A percentile compares a stretch with the other conserved stretches of the same genome.
Evolutionary conservation across 2,888 invertebrate genomes (phyloP).

Genomic region (Epinotia bilunana): DNA sequence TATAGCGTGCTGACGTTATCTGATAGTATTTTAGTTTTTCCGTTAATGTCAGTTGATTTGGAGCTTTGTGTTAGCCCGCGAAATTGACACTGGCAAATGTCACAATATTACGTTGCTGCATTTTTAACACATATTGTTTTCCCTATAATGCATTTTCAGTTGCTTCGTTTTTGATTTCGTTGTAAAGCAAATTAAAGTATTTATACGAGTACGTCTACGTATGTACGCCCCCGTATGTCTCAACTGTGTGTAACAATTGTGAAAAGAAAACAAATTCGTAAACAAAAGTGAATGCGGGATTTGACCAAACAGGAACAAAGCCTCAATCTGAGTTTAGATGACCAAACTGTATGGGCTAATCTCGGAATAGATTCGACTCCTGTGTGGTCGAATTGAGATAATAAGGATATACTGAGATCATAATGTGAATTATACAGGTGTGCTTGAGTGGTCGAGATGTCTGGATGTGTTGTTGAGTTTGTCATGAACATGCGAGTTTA

Average conservation of each 20-base stretch:
- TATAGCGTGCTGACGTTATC: not conserved
- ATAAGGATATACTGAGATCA: conserved; percentile 56
- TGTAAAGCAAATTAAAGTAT: not conserved
- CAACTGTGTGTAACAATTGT: not conserved
- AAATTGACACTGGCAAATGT: not conserved
- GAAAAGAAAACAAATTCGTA: not conserved
- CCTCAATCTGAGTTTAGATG: too few species aligned
- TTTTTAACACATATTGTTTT: not conserved
- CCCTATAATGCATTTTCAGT: not conserved
- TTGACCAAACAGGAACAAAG: too few species aligned
- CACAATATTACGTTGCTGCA: not conserved
- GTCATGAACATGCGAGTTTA: conserved; percentile 11
- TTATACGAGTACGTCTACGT: not conserved
- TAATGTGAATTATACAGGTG: conserved; percentile 46
- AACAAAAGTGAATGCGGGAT: not conserved
- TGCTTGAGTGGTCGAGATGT: conserved; percentile 56
- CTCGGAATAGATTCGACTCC: too few species aligned
- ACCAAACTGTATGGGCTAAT: too few species aligned
- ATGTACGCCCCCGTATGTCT: too few species aligned
- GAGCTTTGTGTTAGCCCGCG: not conserved
- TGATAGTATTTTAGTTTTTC: conserved; percentile 11
- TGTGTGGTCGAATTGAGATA: too few species aligned
- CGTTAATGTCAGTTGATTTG: not conserved
- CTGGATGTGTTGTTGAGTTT: conserved; percentile 50
- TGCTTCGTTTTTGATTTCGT: not conserved